A percentile compares a stretch with the other conserved stretches of the same genome.
phyloP scores from a whole-genome alignment of 2,113 vertebrate species.

The Nematolebias whitei region DNA sequence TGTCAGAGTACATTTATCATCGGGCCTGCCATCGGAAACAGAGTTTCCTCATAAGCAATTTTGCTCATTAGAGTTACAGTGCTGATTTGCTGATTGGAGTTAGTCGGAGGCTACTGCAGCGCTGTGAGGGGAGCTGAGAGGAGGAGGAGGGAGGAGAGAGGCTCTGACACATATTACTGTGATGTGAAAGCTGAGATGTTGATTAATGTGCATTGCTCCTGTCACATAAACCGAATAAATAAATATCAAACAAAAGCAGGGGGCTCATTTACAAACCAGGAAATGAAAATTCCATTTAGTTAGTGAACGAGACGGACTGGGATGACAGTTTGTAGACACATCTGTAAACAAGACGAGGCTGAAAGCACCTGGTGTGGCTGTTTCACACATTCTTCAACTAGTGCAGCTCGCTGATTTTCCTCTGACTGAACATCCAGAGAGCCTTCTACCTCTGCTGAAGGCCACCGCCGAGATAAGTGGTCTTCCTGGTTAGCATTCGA shows the following conservation, averaged over 20 bases:
- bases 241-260: conserved; percentile 68
- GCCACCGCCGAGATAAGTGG: conserved; percentile 51
- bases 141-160: conserved; percentile 26
- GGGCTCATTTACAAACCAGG: conserved; percentile 65
- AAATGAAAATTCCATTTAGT: conserved; percentile 74
- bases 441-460: conserved; percentile 42
- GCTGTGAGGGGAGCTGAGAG: conserved; percentile 33
- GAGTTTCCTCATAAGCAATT: conserved; percentile 80
- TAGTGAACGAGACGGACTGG: conserved; percentile 46
- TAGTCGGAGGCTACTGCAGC: conserved; percentile 47
- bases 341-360: conserved; percentile 53
- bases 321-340: conserved; percentile 52
- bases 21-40: conserved; percentile 72
- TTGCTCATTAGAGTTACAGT: conserved; percentile 75
- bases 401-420: conserved; percentile 24
- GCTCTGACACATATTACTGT: conserved; percentile 66
- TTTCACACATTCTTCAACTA: conserved; percentile 31
- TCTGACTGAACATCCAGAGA: conserved; percentile 58
- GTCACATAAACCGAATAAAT: conserved; percentile 75
- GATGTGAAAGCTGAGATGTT: conserved; percentile 72
- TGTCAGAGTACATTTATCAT: conserved; percentile 81
- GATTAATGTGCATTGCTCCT: conserved; percentile 73
- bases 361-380: conserved; percentile 40
- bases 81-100: conserved; percentile 75
- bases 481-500: conserved; percentile 47